Conservation (phyloP, 2,113 vertebrate genomes). For the Actenoides lindsayi region DNA sequence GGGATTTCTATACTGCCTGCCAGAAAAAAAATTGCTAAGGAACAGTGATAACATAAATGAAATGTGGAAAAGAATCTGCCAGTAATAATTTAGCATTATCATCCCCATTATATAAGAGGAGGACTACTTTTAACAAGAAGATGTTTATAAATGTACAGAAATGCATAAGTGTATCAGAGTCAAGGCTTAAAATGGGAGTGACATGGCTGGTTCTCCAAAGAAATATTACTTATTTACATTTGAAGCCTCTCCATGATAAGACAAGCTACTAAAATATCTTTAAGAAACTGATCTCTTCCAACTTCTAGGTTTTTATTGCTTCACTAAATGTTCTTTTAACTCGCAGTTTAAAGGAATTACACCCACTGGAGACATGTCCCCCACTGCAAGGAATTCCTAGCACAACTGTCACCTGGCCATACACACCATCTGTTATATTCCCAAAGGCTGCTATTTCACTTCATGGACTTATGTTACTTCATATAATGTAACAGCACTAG, state of each 20-base stretch:
- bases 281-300: background rate
- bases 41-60: background rate
- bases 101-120: background rate
- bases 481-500: background rate
- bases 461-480: constrained; percentile 28
- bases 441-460: constrained; percentile 35
- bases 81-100: background rate
- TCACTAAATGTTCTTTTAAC: background rate
- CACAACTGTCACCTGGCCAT: constrained; percentile 32
- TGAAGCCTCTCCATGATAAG: background rate
- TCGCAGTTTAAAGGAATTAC: constrained; percentile 18
- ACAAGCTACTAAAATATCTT: constrained; percentile 2
- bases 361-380: constrained; percentile 23
- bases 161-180: background rate
- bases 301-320: background rate
- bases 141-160: background rate
- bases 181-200: background rate
- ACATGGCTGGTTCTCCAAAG: background rate
- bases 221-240: background rate
- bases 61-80: background rate
- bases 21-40: background rate
- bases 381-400: constrained; percentile 18
- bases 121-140: background rate
- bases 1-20: background rate
- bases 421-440: constrained; percentile 41